A percentile compares a stretch with the other conserved stretches of the same genome.
Conservation (phyloP, 2,888 invertebrate species). For the Lumbricus terrestris region DNA sequence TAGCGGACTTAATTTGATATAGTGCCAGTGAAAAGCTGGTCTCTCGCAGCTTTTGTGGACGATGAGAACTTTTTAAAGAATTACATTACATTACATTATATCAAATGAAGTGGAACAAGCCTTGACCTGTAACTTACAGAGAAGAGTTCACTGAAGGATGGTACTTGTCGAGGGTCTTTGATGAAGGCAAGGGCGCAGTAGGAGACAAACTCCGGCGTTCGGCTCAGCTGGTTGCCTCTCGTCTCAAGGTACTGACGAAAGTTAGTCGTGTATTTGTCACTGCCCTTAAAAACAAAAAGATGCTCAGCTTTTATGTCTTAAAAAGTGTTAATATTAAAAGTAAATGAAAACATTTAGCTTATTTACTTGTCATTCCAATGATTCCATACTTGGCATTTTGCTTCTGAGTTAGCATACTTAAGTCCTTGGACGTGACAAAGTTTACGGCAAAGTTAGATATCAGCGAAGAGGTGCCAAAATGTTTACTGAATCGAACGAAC, state of each 20-base stretch:
- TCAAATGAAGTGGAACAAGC: neutral
- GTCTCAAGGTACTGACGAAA: conserved; percentile 57
- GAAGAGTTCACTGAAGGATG: conserved; percentile 64
- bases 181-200: conserved; percentile 65
- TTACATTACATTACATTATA: neutral
- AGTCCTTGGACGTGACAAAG: no score
- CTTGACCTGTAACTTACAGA: conserved; percentile 47
- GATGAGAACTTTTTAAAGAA: no score
- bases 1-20: no score
- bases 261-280: conserved; percentile 50
- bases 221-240: conserved; percentile 61
- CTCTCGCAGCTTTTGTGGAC: no score
- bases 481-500: no score
- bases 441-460: no score
- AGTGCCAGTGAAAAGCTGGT: no score
- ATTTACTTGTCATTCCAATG: no score
- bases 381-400: no score
- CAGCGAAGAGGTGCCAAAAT: no score
- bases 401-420: no score
- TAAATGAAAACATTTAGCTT: neutral
- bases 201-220: conserved; percentile 64
- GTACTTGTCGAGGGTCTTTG: conserved; percentile 63
- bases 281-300: conserved; percentile 27
- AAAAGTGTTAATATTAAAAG: neutral
- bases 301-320: neutral